phyloP scores from a whole-genome alignment of 2,113 vertebrate genomes.

The Dromiciops gliroides region DNA sequence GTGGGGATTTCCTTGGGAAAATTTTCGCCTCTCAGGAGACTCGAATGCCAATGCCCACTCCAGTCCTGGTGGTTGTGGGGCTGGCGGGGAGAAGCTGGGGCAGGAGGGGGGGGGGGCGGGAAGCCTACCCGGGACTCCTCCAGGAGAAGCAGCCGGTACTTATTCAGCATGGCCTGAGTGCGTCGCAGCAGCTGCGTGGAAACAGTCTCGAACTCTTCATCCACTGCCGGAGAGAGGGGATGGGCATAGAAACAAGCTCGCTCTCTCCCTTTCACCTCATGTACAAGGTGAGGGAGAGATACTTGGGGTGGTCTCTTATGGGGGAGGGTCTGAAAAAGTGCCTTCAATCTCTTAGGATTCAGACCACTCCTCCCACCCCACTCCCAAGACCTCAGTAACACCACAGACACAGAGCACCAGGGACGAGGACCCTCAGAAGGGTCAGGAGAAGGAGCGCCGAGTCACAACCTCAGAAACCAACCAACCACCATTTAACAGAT shows the following conservation, averaged over 20 bases:
- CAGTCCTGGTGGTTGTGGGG: too few species aligned
- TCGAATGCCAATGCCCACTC: too few species aligned
- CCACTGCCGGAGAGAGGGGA: conserved; percentile 83
- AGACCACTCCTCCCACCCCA: too few species aligned
- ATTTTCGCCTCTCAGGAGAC: too few species aligned
- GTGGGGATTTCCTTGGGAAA: too few species aligned
- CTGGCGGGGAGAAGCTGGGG: too few species aligned
- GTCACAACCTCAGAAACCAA: background rate
- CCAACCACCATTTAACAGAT: background rate
- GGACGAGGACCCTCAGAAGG: background rate
- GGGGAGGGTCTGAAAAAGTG: too few species aligned
- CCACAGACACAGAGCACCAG: background rate
- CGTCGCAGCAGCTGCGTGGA: conserved; percentile 92
- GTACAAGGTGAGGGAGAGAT: background rate
- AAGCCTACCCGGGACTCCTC: conserved; percentile 92
- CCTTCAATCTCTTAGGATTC: too few species aligned
- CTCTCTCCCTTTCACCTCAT: background rate
- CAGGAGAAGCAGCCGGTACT: conserved; percentile 93
- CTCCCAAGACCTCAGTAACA: background rate
- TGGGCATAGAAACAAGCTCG: background rate
- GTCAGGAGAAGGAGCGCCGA: background rate
- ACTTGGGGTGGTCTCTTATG: background rate
- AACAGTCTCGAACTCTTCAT: conserved; percentile 94
- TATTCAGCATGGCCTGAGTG: conserved; percentile 96
- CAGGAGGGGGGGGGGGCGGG: too few species aligned